Evolutionary conservation across 2,113 vertebrate genomes (phyloP).

Genomic region (Pogonocichla stellata): DNA sequence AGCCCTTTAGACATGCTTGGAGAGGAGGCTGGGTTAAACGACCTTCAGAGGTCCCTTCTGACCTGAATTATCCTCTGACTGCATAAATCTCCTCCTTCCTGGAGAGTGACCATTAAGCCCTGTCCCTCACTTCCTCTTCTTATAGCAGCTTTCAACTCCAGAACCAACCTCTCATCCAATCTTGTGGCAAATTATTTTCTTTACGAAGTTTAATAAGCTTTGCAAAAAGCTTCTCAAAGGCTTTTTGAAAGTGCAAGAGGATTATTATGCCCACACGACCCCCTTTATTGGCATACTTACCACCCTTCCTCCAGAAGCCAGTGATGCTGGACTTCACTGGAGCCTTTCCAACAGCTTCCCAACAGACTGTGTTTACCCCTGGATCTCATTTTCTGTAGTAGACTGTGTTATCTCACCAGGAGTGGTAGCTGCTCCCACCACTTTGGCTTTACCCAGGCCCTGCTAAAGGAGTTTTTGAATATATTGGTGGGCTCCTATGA

Average conservation of each 20-base stretch:
- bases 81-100: not conserved
- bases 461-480: fast-evolving
- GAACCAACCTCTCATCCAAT: not conserved
- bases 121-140: constrained; percentile 28
- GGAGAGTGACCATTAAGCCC: not conserved
- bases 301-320: not conserved
- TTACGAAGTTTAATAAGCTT: constrained; percentile 40
- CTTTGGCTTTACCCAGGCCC: not conserved
- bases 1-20: not conserved
- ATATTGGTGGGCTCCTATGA: no score
- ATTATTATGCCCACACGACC: constrained; percentile 16
- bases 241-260: constrained; percentile 20
- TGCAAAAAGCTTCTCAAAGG: constrained; percentile 42
- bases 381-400: not conserved
- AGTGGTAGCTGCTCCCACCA: fast-evolving
- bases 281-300: not conserved
- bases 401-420: not conserved
- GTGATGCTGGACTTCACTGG: not conserved
- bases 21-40: not conserved
- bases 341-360: not conserved
- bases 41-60: not conserved
- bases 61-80: not conserved
- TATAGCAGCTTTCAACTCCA: not conserved
- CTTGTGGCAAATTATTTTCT: constrained; percentile 25
- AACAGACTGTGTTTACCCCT: not conserved